A percentile compares a stretch with the other conserved stretches of the same genome.
Evolutionary conservation across 1,140 invertebrate species (phyloP).

Genomic region (Drosophila sproati): DNA sequence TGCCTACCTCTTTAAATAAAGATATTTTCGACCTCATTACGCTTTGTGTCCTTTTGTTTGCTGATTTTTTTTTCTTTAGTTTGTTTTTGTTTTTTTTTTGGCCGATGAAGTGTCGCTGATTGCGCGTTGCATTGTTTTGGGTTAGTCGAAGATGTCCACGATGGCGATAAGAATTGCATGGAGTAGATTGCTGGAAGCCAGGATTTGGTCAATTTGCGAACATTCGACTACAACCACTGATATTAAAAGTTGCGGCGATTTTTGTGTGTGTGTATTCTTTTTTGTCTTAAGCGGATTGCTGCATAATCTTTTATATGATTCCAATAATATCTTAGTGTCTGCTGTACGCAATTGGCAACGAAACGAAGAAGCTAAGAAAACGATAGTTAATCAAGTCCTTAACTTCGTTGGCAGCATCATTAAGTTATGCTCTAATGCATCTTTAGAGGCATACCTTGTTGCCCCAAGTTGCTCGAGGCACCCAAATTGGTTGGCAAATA

Average conservation of each 20-base stretch:
- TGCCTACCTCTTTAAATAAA: constrained; percentile 70
- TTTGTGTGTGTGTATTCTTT: constrained; percentile 37
- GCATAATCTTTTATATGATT: not conserved
- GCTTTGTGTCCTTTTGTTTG: constrained; percentile 79
- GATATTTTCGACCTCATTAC: constrained; percentile 83
- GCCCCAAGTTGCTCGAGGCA: no score
- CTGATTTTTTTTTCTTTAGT: constrained; percentile 32
- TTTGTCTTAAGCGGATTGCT: not conserved
- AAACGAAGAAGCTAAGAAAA: not conserved
- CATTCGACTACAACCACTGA: constrained; percentile 26
- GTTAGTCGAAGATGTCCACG: constrained; percentile 58
- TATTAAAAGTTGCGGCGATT: constrained; percentile 59
- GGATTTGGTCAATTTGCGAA: constrained; percentile 57
- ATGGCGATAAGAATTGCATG: constrained; percentile 68
- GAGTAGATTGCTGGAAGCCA: constrained; percentile 36
- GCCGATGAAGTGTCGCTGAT: constrained; percentile 84
- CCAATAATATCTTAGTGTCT: constrained; percentile 1
- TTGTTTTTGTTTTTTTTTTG: constrained; percentile 26
- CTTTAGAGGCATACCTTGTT: no score
- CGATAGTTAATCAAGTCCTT: not conserved
- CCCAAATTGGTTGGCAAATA: no score
- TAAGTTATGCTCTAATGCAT: not conserved
- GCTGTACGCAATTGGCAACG: not conserved
- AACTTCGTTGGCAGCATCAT: not conserved
- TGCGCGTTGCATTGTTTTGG: constrained; percentile 82